Evolutionary conservation across 37 sponge, comb jelly and placozoan species (phyloP).

Genomic region (Mnemiopsis leidyi): DNA sequence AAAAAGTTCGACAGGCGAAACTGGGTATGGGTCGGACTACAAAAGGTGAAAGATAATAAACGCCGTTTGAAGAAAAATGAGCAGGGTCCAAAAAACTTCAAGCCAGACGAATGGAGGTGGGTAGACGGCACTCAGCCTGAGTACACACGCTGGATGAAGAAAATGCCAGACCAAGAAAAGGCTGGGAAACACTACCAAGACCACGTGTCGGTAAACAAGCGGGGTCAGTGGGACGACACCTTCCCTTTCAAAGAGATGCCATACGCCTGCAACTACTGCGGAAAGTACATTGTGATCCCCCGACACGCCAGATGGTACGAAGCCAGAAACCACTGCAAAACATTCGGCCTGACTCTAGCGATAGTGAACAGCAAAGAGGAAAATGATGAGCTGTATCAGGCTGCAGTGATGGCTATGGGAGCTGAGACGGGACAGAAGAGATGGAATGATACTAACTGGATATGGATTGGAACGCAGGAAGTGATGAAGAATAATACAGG

Average conservation of each 20-base stretch:
- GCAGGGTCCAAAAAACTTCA: background rate
- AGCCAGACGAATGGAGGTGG: background rate
- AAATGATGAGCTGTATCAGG: background rate
- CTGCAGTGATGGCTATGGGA: background rate
- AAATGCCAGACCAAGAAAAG: background rate
- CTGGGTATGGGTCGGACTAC: background rate
- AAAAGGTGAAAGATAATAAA: background rate
- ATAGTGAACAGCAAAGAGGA: background rate
- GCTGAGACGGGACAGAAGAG: background rate
- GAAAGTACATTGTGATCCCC: background rate
- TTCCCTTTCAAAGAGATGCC: background rate
- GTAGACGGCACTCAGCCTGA: background rate
- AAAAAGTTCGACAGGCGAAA: background rate
- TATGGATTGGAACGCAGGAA: background rate
- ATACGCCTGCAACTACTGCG: constrained; percentile 26
- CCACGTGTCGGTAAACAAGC: background rate
- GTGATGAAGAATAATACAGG: background rate
- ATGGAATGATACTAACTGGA: background rate
- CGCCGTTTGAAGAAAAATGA: background rate
- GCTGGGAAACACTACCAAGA: background rate
- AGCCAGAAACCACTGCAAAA: background rate
- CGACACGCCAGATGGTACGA: background rate
- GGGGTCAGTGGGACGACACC: background rate
- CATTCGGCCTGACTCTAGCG: background rate
- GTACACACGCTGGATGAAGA: background rate